phyloP scores from a whole-genome alignment of 2,888 invertebrate species.

The Drosophila mimetica region DNA sequence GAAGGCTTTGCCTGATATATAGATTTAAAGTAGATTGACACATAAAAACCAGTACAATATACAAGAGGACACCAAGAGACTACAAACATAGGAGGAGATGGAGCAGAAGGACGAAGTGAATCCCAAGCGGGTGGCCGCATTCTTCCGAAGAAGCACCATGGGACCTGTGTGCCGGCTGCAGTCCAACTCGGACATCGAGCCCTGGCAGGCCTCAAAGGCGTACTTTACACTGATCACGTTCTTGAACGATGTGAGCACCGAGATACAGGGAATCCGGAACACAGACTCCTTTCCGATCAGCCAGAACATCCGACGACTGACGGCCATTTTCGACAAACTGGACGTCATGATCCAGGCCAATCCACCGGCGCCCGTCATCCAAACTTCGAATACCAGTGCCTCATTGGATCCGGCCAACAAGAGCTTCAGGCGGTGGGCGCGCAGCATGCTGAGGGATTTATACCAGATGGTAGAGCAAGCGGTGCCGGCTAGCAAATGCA shows the following conservation, averaged over 20 bases:
- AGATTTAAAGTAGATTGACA: neutral
- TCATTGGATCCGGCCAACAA: slow-evolving; percentile 91
- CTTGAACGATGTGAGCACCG: slow-evolving; percentile 92
- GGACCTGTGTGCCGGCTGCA: slow-evolving; percentile 24
- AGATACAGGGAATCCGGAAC: slow-evolving; percentile 91
- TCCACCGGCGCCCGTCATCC: slow-evolving; percentile 86
- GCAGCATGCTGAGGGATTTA: slow-evolving; percentile 88
- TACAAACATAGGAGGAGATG: neutral
- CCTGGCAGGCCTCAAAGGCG: slow-evolving; percentile 88
- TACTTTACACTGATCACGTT: slow-evolving; percentile 94
- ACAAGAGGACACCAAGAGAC: neutral
- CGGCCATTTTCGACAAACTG: slow-evolving; percentile 89
- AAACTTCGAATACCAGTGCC: neutral
- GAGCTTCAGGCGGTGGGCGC: slow-evolving; percentile 93
- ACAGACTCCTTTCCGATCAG: slow-evolving; percentile 87
- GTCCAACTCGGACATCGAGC: slow-evolving; percentile 25
- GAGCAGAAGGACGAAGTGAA: neutral
- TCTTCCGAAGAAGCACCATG: slow-evolving; percentile 5
- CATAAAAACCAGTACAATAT: neutral
- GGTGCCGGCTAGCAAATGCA: slow-evolving; percentile 87
- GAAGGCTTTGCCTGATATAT: neutral
- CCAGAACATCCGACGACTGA: slow-evolving; percentile 86
- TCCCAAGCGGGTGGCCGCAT: slow-evolving; percentile 7
- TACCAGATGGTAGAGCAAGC: slow-evolving; percentile 88
- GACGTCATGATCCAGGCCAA: slow-evolving; percentile 90